Conservation (phyloP, 2,797 vertebrate genomes). For the Leuciscus waleckii region DNA sequence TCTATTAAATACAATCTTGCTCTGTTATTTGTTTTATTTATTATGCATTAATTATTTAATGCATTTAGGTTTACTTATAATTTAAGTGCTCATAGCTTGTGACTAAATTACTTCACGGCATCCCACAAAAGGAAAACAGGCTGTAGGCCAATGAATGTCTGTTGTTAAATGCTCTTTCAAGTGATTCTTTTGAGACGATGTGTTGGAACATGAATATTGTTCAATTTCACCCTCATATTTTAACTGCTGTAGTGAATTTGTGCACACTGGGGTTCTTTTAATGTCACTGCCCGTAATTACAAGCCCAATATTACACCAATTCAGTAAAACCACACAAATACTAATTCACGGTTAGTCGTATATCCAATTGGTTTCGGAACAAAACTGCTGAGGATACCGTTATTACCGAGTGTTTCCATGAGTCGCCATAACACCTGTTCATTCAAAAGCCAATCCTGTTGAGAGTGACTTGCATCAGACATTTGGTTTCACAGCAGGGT, state of each 20-base stretch:
- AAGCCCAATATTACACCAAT: neutral
- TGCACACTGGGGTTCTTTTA: slow-evolving; percentile 9
- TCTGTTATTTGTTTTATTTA: neutral
- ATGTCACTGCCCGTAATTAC: slow-evolving; percentile 6
- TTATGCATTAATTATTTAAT: slow-evolving; percentile 16
- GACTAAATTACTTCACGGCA: neutral
- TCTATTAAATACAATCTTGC: neutral
- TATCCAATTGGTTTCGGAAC: neutral
- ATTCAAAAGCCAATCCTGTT: slow-evolving; percentile 52
- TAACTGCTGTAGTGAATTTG: slow-evolving; percentile 14
- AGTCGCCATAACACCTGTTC: slow-evolving; percentile 54
- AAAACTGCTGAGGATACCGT: slow-evolving; percentile 17
- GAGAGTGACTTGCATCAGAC: slow-evolving; percentile 59
- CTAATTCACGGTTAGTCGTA: slow-evolving; percentile 18
- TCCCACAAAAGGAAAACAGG: neutral
- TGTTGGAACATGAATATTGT: slow-evolving; percentile 9
- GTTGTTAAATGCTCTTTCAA: slow-evolving; percentile 32
- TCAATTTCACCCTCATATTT: slow-evolving; percentile 18
- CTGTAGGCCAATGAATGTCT: neutral
- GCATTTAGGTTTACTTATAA: slow-evolving; percentile 1
- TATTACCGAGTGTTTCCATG: slow-evolving; percentile 12
- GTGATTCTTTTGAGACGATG: neutral
- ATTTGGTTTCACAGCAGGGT: slow-evolving; percentile 59
- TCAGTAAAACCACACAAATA: neutral
- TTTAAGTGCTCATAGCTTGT: slow-evolving; percentile 15